Evolutionary conservation across 30 jellyfish, hydroid and myxozoan genomes (phyloP), one percentile per base, ranked within the genome.

Genomic region (Hydra vulgaris): DNA sequence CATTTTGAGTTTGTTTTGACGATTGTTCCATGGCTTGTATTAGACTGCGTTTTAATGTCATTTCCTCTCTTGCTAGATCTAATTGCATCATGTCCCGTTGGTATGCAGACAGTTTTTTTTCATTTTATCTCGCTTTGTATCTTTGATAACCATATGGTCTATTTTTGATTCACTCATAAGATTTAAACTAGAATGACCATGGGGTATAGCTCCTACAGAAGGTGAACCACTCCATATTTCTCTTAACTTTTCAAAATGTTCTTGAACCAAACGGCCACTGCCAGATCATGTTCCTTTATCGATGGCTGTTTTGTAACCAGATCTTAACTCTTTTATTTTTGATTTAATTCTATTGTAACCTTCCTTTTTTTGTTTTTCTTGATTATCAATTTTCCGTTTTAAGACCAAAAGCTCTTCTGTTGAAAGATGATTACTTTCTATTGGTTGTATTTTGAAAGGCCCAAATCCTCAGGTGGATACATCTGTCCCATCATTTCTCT

Each of bases 161-260:
- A 12, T 40, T 40, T 40, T 40, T 12, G 61, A 40, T 40, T 40
- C 61, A 40, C 61, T 40, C 61, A 40, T 40, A 40, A 40, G 61
- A 40, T 40, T 40, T 40, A 40, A 40, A 12, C 61, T 40, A 40
- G 61, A 40, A 40, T 40, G 61, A 5, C 12, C 61, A 40, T 68
- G 26, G 75, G 75, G 75, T 68, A 68, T 68, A 8, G 75, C 75
- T 20, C 23, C 27, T n/a, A 74, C 90, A 17, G 89, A 76, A 23
- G 85, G 90, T 15, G 70, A 83, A 7, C 84, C 88, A 20, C 89
- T 87, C 92, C 87, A 84, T 74, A 84, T 77, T 73, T 76, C 76
- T 72, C 26, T 25, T 26, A 76, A 22, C 74, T 54, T 19, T 0
- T 75, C 83, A 83, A 53, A 84, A 74, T 83, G 55, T 27, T 76